Evolutionary conservation across 2,888 invertebrate species (phyloP).

Genomic region (Cataglyphis altisquamis): DNA sequence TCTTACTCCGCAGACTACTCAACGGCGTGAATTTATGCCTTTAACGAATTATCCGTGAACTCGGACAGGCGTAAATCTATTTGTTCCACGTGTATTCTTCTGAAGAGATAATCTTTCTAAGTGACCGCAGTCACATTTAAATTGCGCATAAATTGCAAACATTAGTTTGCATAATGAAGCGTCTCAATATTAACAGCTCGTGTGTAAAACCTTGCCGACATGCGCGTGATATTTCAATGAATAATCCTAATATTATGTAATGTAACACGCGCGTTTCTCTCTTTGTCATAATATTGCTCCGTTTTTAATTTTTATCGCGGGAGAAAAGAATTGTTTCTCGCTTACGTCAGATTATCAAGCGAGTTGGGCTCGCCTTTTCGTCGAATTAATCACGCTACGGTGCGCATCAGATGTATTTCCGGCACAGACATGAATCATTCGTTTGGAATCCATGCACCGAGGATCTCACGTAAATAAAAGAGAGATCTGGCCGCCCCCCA

Average conservation of each 20-base stretch:
- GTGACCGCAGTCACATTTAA: neutral
- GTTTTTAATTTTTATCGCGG: constrained; percentile 31
- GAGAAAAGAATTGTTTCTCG: constrained; percentile 18
- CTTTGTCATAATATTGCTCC: neutral
- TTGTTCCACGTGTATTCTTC: constrained; percentile 29
- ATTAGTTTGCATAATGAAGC: constrained; percentile 18
- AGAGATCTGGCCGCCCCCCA: neutral
- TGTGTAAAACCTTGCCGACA: neutral
- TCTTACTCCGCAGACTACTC: neutral
- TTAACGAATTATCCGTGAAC: constrained; percentile 24
- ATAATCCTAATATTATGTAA: constrained; percentile 40
- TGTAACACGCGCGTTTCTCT: neutral
- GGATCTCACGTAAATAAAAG: constrained; percentile 18
- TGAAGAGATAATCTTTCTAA: constrained; percentile 31
- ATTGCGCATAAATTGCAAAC: constrained; percentile 35
- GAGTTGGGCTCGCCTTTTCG: constrained; percentile 33
- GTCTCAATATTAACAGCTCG: constrained; percentile 10
- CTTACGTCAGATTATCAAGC: constrained; percentile 41
- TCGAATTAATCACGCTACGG: constrained; percentile 33
- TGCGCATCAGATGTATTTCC: constrained; percentile 46
- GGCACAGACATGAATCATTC: constrained; percentile 41
- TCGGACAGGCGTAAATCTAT: constrained; percentile 16
- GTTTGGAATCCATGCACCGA: constrained; percentile 48
- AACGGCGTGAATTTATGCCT: constrained; percentile 25
- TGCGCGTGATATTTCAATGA: constrained; percentile 3